Percentiles rank a stretch among this genome's conserved stretches.
Evolutionary conservation across 2,888 invertebrate genomes (phyloP).

Genomic region (Esperia sulphurella): DNA sequence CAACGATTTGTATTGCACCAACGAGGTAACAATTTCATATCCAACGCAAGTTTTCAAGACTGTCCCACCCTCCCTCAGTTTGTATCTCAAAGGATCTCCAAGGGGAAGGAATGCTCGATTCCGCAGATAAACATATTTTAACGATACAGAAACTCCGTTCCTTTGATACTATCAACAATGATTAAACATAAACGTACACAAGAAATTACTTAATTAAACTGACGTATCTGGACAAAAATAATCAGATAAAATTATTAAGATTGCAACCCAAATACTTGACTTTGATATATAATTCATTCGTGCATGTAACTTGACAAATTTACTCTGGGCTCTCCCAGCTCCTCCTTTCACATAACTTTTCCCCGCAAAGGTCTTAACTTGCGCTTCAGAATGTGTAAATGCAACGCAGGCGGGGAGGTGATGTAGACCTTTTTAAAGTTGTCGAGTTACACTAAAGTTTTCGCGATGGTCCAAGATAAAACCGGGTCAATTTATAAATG

Average conservation of each 20-base stretch:
- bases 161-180: slow-evolving; percentile 31
- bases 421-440: background rate
- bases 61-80: background rate
- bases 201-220: slow-evolving; percentile 53
- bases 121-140: no score
- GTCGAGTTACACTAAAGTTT: slow-evolving; percentile 16
- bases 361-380: no score
- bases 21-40: slow-evolving; percentile 8
- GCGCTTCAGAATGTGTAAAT: no score
- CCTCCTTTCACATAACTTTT: no score
- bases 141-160: background rate
- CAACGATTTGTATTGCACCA: slow-evolving; percentile 37
- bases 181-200: slow-evolving; percentile 17
- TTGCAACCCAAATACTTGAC: slow-evolving; percentile 59
- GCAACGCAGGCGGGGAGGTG: no score
- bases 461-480: slow-evolving; percentile 36
- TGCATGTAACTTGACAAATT: slow-evolving; percentile 12
- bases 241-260: slow-evolving; percentile 65
- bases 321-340: background rate
- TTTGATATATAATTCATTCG: slow-evolving; percentile 67
- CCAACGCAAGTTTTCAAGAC: background rate
- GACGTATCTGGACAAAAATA: slow-evolving; percentile 32
- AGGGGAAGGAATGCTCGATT: background rate
- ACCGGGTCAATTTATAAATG: slow-evolving; percentile 53
- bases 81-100: background rate